Evolutionary conservation across 1,140 invertebrate genomes (phyloP).

Genomic region (Drosophila seguyi): DNA sequence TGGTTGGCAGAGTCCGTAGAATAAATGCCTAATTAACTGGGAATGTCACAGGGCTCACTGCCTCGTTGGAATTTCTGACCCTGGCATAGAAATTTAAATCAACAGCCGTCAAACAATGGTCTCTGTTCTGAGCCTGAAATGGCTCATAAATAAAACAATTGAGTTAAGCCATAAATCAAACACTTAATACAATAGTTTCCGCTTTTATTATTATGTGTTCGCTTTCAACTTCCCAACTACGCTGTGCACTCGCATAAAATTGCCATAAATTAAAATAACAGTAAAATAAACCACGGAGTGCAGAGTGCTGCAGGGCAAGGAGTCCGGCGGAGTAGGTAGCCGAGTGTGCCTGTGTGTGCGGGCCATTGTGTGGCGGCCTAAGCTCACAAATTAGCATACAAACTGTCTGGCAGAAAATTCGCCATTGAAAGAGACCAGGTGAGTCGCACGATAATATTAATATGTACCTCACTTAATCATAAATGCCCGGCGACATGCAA

Average conservation of each 20-base stretch:
- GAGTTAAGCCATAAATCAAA: conserved; percentile 82
- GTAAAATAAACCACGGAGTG: conserved; percentile 70
- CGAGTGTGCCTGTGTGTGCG: conserved; percentile 11
- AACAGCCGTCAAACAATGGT: conserved; percentile 25
- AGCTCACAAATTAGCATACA: conserved; percentile 80
- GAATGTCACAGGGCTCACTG: conserved; percentile 12
- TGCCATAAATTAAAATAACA: conserved; percentile 82
- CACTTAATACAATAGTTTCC: conserved; percentile 84
- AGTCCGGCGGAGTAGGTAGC: conserved; percentile 10
- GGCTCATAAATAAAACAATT: conserved; percentile 82
- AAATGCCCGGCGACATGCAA: conserved; percentile 78
- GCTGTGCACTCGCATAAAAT: conserved; percentile 78
- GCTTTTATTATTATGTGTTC: conserved; percentile 81
- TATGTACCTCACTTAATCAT: conserved; percentile 78
- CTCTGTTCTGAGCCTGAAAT: conserved; percentile 31
- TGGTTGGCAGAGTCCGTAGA: neutral
- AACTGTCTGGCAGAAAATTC: conserved; percentile 77
- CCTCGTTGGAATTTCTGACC: conserved; percentile 12
- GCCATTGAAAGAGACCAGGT: conserved; percentile 61
- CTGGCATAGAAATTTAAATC: conserved; percentile 45
- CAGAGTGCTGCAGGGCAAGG: conserved; percentile 20
- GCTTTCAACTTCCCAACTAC: conserved; percentile 57
- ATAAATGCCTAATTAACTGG: conserved; percentile 15
- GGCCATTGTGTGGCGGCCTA: conserved; percentile 47
- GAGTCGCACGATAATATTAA: conserved; percentile 76